A percentile compares a stretch with the other conserved stretches of the same genome.
Evolutionary conservation across 1,140 invertebrate species (phyloP).

Genomic region (Heliconius melpomene): DNA sequence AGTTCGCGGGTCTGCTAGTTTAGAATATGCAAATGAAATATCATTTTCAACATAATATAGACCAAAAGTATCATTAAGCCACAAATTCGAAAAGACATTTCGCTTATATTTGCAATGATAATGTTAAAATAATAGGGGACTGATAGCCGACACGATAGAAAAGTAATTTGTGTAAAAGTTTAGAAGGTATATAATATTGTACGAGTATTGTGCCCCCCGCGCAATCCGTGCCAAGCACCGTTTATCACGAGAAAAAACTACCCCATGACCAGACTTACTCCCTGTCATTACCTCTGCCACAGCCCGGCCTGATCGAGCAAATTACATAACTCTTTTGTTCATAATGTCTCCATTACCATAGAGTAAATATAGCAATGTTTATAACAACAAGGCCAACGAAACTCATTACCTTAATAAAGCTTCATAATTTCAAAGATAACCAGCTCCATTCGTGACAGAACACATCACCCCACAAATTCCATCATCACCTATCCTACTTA

Average conservation of each 20-base stretch:
- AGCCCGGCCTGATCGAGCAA: conserved; percentile 47
- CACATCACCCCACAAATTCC: conserved; percentile 41
- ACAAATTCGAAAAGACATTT: conserved; percentile 55
- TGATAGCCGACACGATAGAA: conserved; percentile 76
- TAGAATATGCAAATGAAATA: not conserved
- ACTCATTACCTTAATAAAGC: not conserved
- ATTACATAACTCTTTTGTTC: conserved; percentile 55
- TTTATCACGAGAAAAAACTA: conserved; percentile 68
- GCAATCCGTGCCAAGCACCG: conserved; percentile 68
- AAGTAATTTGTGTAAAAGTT: conserved; percentile 79
- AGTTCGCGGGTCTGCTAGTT: no score
- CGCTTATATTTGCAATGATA: conserved; percentile 68
- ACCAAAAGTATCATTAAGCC: conserved; percentile 22
- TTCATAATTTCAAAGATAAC: not conserved
- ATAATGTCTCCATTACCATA: conserved; percentile 46
- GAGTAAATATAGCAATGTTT: conserved; percentile 11
- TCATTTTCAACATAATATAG: not conserved
- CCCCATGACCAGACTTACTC: conserved; percentile 67
- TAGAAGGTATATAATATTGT: conserved; percentile 58
- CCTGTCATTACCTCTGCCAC: conserved; percentile 51
- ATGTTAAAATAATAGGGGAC: conserved; percentile 78
- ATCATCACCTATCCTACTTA: conserved; percentile 61
- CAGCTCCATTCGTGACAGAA: conserved; percentile 41
- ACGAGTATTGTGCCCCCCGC: conserved; percentile 46
- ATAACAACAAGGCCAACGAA: not conserved